These are phyloP conservation scores for Allobates femoralis DNA, from an alignment of 2,797 vertebrate genomes.

Conservation along the genomic window DNA sequence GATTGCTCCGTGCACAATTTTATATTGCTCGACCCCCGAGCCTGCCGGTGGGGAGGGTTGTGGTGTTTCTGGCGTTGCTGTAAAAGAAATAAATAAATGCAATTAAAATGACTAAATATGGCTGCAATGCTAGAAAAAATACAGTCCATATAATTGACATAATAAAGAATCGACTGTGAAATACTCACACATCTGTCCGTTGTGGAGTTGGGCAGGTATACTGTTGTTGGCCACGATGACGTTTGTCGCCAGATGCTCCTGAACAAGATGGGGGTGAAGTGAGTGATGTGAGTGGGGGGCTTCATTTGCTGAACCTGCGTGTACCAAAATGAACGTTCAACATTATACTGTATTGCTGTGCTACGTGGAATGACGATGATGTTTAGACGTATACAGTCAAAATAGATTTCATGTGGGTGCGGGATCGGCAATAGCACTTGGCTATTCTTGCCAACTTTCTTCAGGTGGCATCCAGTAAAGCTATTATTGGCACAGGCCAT, in stretches of 20 bases:
- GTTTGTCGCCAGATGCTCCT: constrained; percentile 95
- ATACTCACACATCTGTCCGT: constrained; percentile 97
- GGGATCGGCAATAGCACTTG: neutral
- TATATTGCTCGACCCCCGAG: constrained; percentile 94
- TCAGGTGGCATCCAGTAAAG: too few species aligned
- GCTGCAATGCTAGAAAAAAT: neutral
- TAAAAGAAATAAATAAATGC: constrained; percentile 61
- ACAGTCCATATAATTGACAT: neutral
- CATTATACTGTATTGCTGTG: neutral
- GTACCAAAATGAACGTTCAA: constrained; percentile 33
- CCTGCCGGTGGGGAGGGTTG: constrained; percentile 93
- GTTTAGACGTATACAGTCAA: neutral
- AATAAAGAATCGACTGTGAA: neutral
- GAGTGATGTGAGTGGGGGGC: constrained; percentile 90
- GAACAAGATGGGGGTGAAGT: constrained; percentile 96
- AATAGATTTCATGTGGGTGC: neutral
- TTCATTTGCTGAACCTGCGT: constrained; percentile 90
- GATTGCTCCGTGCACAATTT: constrained; percentile 92
- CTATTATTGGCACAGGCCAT: too few species aligned
- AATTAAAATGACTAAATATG: neutral
- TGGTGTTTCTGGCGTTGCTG: constrained; percentile 97
- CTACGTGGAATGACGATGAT: neutral
- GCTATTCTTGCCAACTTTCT: too few species aligned
- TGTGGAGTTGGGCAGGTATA: constrained; percentile 91
- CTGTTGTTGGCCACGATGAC: constrained; percentile 92